These are phyloP conservation scores for Spodoptera exigua DNA, from an alignment of 2,888 invertebrate genomes.

Conservation along the genomic window DNA sequence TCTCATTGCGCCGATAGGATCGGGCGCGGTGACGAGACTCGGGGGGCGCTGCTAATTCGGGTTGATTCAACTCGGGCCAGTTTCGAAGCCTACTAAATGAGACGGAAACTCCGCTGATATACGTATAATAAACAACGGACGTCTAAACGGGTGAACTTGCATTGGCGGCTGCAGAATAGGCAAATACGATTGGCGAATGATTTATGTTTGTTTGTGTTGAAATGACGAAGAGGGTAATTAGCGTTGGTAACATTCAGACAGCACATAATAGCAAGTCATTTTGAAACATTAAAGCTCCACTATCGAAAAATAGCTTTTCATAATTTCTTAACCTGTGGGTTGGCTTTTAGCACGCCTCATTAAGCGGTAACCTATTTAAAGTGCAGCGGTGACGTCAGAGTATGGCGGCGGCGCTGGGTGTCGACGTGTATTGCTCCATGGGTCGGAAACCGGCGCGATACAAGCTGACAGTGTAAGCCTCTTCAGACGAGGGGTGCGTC, in stretches of 20 bases:
- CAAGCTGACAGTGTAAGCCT: constrained; percentile 47
- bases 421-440: constrained; percentile 54
- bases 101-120: constrained; percentile 78
- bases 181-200: constrained; percentile 41
- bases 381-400: constrained; percentile 54
- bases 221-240: constrained; percentile 22
- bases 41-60: constrained; percentile 64
- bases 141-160: constrained; percentile 41
- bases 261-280: constrained; percentile 35
- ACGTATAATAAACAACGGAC: constrained; percentile 65
- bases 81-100: constrained; percentile 71
- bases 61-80: constrained; percentile 58
- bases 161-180: constrained; percentile 38
- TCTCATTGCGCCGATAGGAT: constrained; percentile 77
- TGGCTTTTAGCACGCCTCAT: constrained; percentile 46
- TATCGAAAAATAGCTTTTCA: constrained; percentile 29
- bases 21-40: constrained; percentile 67
- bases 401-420: constrained; percentile 41
- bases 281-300: constrained; percentile 25
- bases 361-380: constrained; percentile 57
- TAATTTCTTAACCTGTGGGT: constrained; percentile 31
- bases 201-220: constrained; percentile 32
- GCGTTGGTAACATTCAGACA: constrained; percentile 9
- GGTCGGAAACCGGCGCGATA: constrained; percentile 57
- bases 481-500: constrained; percentile 49